Evolutionary conservation across 2,888 invertebrate genomes (phyloP).

Genomic region (Agonopterix heracliana): DNA sequence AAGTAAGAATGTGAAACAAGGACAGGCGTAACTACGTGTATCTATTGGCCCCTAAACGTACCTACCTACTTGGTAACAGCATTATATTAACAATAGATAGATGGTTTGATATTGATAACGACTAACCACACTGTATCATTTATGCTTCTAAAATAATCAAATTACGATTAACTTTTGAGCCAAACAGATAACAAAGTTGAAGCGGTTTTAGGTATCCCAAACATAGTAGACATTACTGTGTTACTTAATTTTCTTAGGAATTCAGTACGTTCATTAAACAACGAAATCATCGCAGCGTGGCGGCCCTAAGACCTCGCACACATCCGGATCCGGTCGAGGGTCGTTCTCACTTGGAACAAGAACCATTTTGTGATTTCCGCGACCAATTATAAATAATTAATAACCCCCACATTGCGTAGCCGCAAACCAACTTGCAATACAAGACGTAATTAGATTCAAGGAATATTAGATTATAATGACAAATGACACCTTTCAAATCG

Average conservation of each 20-base stretch:
- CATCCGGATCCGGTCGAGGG: slow-evolving; percentile 63
- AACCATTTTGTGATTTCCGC: slow-evolving; percentile 57
- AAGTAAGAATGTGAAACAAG: slow-evolving; percentile 49
- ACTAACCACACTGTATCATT: not conserved
- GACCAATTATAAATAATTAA: slow-evolving; percentile 44
- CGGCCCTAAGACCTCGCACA: slow-evolving; percentile 51
- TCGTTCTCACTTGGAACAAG: slow-evolving; percentile 62
- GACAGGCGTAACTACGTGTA: slow-evolving; percentile 31
- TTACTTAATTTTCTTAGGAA: not conserved
- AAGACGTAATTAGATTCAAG: slow-evolving; percentile 37
- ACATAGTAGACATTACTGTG: not conserved
- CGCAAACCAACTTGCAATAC: slow-evolving; percentile 23
- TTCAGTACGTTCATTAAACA: not conserved
- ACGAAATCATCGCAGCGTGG: slow-evolving; percentile 24
- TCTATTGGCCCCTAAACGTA: slow-evolving; percentile 12
- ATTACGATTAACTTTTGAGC: no score
- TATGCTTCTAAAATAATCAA: no score
- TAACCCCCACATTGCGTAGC: slow-evolving; percentile 38
- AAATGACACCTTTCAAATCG: slow-evolving; percentile 8
- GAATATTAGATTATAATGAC: slow-evolving; percentile 25
- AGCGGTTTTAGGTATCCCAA: no score
- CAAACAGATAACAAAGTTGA: no score
- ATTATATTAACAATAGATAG: not conserved
- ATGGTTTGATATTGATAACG: slow-evolving; percentile 1
- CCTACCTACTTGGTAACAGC: not conserved